phyloP scores from a whole-genome alignment of 2,113 vertebrate genomes.

The Ailurus styani region DNA sequence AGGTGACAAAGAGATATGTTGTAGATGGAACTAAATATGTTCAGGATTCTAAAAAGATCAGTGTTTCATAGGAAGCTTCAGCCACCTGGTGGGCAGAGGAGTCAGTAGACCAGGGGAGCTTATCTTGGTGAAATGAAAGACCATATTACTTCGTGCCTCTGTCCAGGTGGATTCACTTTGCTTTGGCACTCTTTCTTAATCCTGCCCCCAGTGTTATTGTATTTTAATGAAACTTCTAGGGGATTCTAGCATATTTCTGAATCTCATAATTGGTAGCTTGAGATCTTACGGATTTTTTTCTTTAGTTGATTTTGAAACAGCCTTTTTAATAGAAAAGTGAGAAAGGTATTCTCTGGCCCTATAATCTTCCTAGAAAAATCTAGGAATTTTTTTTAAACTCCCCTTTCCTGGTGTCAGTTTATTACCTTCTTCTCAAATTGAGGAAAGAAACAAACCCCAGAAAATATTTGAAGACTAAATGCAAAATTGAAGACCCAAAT shows the following conservation, averaged over 20 bases:
- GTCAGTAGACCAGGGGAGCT: background rate
- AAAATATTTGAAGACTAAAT: background rate
- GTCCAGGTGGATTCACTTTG: background rate
- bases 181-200: background rate
- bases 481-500: background rate
- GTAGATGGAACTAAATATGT: background rate
- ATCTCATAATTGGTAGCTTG: background rate
- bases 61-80: background rate
- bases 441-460: background rate
- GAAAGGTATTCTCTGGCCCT: background rate
- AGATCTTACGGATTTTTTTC: background rate
- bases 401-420: background rate
- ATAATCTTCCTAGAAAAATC: background rate
- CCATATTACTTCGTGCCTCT: background rate
- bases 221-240: background rate
- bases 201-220: background rate
- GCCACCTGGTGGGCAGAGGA: background rate
- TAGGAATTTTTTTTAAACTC: background rate
- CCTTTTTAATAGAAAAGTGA: background rate
- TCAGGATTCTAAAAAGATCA: background rate
- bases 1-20: background rate
- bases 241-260: background rate
- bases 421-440: background rate
- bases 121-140: background rate
- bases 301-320: background rate